Percentiles rank a stretch among this genome's conserved stretches.
These are phyloP conservation scores for Crocallis elinguaria DNA, from an alignment of 2,888 invertebrate genomes.

Conservation along the genomic window DNA sequence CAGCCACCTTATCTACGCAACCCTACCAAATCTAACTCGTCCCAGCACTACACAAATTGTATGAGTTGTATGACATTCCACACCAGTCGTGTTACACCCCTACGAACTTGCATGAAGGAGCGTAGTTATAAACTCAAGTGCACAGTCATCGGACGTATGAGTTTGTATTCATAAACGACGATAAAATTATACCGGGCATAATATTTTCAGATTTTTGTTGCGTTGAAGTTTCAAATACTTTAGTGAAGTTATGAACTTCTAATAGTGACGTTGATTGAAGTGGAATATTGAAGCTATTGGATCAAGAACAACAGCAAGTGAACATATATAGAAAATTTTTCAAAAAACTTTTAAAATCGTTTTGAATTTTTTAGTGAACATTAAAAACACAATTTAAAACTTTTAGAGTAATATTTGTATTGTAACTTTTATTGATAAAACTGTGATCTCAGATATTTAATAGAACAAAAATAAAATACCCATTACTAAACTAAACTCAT, in stretches of 20 bases:
- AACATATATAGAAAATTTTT: too few species aligned
- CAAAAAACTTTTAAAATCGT: too few species aligned
- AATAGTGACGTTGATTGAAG: not conserved
- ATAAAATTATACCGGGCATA: not conserved
- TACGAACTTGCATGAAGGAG: not conserved
- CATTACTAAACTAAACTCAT: too few species aligned
- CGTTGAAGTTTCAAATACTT: not conserved
- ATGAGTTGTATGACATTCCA: not conserved
- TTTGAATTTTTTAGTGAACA: too few species aligned
- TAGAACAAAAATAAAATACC: too few species aligned
- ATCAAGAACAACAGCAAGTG: too few species aligned
- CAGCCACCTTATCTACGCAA: constrained; percentile 8
- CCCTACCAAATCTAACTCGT: not conserved
- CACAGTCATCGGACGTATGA: not conserved
- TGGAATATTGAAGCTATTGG: not conserved
- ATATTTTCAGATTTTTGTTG: not conserved
- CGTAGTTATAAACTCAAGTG: constrained; percentile 9
- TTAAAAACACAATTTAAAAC: too few species aligned
- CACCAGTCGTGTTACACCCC: not conserved
- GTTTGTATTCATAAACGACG: not conserved
- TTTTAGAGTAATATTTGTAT: too few species aligned
- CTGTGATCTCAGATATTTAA: too few species aligned
- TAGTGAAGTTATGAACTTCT: constrained; percentile 4
- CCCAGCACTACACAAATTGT: not conserved
- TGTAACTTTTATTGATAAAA: too few species aligned